phyloP scores from a whole-genome alignment of 92 coral and sea anemone genomes.

The Bergia sp. region DNA sequence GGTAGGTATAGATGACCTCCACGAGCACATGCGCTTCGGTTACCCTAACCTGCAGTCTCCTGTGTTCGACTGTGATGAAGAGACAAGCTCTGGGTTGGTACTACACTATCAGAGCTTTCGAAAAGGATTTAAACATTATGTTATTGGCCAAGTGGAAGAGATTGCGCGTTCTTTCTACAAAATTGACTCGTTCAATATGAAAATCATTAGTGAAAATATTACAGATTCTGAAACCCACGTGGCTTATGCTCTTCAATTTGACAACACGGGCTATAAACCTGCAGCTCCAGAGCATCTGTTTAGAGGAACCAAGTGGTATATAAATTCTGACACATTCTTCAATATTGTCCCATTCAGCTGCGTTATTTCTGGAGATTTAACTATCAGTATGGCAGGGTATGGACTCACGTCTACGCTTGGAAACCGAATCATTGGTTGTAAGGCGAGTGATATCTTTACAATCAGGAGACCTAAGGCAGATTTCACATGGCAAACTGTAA shows the following conservation, averaged over 20 bases:
- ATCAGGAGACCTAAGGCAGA: slow-evolving; percentile 85
- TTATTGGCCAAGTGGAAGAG: slow-evolving; percentile 77
- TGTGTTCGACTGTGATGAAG: slow-evolving; percentile 75
- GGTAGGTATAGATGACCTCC: slow-evolving; percentile 75
- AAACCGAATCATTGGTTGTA: slow-evolving; percentile 66
- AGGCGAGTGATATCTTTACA: slow-evolving; percentile 67
- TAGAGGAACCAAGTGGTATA: slow-evolving; percentile 40
- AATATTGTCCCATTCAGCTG: slow-evolving; percentile 83
- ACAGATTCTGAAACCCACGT: slow-evolving; percentile 53
- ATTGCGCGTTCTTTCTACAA: slow-evolving; percentile 68
- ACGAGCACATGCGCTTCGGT: slow-evolving; percentile 87
- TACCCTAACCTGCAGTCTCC: slow-evolving; percentile 84
- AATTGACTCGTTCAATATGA: slow-evolving; percentile 53
- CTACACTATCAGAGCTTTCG: slow-evolving; percentile 76
- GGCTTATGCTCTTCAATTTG: slow-evolving; percentile 73
- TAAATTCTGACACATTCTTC: slow-evolving; percentile 73
- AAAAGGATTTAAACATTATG: slow-evolving; percentile 69
- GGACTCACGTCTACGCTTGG: slow-evolving; percentile 75
- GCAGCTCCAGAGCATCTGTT: slow-evolving; percentile 62
- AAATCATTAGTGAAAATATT: slow-evolving; percentile 44
- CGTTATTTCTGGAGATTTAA: slow-evolving; percentile 67
- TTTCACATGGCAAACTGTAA: slow-evolving; percentile 86
- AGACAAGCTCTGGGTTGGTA: slow-evolving; percentile 70
- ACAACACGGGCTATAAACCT: slow-evolving; percentile 63
- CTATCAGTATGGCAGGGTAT: slow-evolving; percentile 73